Percentiles rank a stretch among this genome's conserved stretches.
Evolutionary conservation across 2,888 invertebrate species (phyloP).

Genomic region (Calameuta filiformis): DNA sequence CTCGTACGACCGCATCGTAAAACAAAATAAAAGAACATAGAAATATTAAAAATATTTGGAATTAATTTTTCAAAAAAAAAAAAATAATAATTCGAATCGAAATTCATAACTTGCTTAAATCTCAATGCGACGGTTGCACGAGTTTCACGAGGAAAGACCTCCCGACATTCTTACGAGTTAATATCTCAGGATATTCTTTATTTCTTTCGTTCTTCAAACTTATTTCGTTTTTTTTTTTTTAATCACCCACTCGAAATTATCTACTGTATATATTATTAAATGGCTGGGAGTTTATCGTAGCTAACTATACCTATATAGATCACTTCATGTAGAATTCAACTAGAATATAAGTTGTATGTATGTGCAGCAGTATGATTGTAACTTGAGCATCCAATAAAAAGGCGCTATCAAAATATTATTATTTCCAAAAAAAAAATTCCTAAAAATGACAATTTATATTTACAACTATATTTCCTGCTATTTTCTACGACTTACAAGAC

Average conservation of each 20-base stretch:
- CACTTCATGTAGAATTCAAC: constrained; percentile 8
- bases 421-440: background rate
- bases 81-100: background rate
- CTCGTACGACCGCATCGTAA: background rate
- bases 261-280: constrained; percentile 15
- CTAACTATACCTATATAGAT: constrained; percentile 21
- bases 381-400: constrained; percentile 27
- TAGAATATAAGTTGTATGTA: constrained; percentile 56
- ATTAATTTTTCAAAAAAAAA: background rate
- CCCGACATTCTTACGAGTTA: constrained; percentile 34
- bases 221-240: background rate
- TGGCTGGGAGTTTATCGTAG: constrained; percentile 29
- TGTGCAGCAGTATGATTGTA: constrained; percentile 51
- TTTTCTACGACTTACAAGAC: background rate
- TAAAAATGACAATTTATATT: background rate
- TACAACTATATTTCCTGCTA: background rate
- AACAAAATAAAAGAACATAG: background rate
- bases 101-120: background rate
- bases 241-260: constrained; percentile 1
- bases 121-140: background rate
- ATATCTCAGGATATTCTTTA: constrained; percentile 44
- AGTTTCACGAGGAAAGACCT: background rate
- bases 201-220: constrained; percentile 8
- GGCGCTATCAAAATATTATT: constrained; percentile 8
- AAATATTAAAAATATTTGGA: background rate